These are phyloP conservation scores for Xylota segnis DNA, from an alignment of 2,888 invertebrate species.

Conservation along the genomic window DNA sequence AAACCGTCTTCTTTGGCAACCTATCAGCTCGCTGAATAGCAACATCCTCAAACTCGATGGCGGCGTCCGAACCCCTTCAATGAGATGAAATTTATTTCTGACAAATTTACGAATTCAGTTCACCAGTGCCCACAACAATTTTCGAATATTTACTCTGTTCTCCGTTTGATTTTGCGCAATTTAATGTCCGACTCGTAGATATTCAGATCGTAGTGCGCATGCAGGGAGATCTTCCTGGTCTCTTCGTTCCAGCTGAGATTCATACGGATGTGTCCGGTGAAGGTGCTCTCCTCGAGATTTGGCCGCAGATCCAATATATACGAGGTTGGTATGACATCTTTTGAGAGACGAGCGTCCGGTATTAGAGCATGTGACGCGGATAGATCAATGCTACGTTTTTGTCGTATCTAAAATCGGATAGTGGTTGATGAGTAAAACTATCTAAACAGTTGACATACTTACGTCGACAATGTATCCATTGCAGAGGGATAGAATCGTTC, in stretches of 20 bases:
- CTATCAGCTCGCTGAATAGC: conserved; percentile 84
- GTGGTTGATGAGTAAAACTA: not conserved
- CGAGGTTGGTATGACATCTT: conserved; percentile 87
- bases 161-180: conserved; percentile 81
- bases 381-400: conserved; percentile 88
- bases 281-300: conserved; percentile 87
- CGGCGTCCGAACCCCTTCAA: conserved; percentile 63
- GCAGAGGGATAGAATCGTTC: conserved; percentile 75
- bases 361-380: conserved; percentile 89
- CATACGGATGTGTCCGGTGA: conserved; percentile 89
- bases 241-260: conserved; percentile 88
- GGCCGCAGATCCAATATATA: conserved; percentile 89
- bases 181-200: conserved; percentile 86
- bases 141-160: conserved; percentile 77
- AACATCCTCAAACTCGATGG: conserved; percentile 77
- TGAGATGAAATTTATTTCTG: conserved; percentile 75
- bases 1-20: conserved; percentile 87
- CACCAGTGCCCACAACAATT: conserved; percentile 67
- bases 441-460: conserved; percentile 26
- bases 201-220: conserved; percentile 88
- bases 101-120: conserved; percentile 71
- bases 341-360: conserved; percentile 87
- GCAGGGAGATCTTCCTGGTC: conserved; percentile 87
- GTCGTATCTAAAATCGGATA: conserved; percentile 79
- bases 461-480: conserved; percentile 74